These are phyloP conservation scores for Aricia agestis DNA, from an alignment of 1,140 invertebrate genomes.

Conservation along the genomic window DNA sequence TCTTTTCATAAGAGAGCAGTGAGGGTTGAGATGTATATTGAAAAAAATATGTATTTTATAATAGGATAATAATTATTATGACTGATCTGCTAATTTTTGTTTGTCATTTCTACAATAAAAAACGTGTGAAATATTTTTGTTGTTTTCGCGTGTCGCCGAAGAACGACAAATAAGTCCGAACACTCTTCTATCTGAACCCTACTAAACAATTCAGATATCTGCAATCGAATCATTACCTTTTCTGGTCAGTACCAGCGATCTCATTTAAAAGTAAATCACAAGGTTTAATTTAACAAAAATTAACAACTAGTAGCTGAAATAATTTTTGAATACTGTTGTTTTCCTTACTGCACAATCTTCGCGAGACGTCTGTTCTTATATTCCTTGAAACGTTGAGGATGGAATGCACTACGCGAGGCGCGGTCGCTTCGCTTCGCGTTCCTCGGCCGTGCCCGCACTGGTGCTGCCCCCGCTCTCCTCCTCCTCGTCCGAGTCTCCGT, in stretches of 20 bases:
- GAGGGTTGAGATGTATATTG: not conserved
- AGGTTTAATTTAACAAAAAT: not conserved
- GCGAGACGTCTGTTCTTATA: conserved; percentile 33
- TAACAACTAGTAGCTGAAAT: conserved; percentile 22
- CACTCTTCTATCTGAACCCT: not conserved
- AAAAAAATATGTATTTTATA: no score
- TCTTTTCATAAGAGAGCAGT: not conserved
- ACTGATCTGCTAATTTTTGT: no score
- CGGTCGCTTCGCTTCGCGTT: conserved; percentile 61
- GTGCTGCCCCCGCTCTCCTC: conserved; percentile 85
- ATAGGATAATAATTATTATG: no score
- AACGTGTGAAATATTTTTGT: no score
- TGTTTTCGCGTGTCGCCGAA: no score
- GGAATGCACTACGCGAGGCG: conserved; percentile 60
- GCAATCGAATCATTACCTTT: not conserved
- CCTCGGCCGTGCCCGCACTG: conserved; percentile 28
- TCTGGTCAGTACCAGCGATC: not conserved
- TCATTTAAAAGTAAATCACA: not conserved
- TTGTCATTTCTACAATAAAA: no score
- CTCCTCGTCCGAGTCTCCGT: conserved; percentile 96
- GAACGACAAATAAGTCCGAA: not conserved
- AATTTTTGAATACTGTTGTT: conserved; percentile 25
- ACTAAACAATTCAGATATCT: not conserved
- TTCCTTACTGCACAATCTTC: conserved; percentile 17
- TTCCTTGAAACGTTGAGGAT: conserved; percentile 53